These are phyloP conservation scores for Nycticorax nycticorax DNA, from an alignment of 2,113 vertebrate species.

Conservation along the genomic window DNA sequence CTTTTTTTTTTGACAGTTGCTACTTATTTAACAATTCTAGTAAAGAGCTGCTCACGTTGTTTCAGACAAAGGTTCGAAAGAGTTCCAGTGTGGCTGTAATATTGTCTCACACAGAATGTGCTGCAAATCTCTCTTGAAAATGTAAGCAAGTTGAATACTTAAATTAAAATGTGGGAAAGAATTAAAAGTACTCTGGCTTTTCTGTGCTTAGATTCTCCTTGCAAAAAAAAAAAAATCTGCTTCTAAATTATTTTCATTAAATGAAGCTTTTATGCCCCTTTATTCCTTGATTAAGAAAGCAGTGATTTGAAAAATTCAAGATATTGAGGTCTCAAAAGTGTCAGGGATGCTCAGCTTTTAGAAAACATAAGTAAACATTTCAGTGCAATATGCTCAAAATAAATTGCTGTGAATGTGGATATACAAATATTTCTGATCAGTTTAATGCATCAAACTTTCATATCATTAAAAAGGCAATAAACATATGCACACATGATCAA, in stretches of 20 bases:
- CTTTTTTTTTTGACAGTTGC: background rate
- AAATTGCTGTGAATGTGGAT: conserved; percentile 1
- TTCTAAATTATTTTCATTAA: background rate
- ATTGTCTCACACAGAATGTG: background rate
- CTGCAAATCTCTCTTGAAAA: background rate
- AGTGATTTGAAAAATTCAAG: conserved; percentile 27
- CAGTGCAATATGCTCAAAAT: background rate
- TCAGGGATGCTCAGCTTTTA: background rate
- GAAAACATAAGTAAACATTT: background rate
- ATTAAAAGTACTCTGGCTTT: background rate
- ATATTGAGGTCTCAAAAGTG: conserved; percentile 14
- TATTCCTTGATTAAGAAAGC: conserved; percentile 19
- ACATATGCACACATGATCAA: rapidly evolving
- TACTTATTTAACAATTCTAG: background rate
- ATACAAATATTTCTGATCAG: background rate
- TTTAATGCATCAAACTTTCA: background rate
- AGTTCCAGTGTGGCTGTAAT: background rate
- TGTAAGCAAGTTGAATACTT: background rate
- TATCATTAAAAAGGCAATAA: background rate
- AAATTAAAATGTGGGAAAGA: background rate
- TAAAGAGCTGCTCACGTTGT: background rate
- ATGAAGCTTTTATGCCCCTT: background rate
- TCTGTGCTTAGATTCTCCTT: background rate
- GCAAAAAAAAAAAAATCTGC: background rate
- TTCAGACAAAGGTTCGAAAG: background rate